Conservation (phyloP, 1,140 invertebrate genomes). For the Cylas formicarius region DNA sequence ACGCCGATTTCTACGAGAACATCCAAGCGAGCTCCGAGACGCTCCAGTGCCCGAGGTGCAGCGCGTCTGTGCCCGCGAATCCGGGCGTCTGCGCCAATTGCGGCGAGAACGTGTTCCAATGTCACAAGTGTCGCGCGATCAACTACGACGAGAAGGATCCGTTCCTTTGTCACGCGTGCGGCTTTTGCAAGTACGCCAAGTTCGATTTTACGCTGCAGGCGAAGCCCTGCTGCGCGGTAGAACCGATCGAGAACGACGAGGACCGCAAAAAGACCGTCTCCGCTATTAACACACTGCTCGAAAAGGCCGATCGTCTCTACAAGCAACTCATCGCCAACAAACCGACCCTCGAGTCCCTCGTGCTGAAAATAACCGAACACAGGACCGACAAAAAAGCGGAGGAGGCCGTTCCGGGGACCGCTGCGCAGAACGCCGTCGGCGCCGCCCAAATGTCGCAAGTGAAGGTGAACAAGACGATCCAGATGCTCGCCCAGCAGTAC, state of each 20-base stretch:
- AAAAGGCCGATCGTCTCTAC: slow-evolving; percentile 92
- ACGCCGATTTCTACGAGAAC: slow-evolving; percentile 95
- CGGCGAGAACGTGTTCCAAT: slow-evolving; percentile 98
- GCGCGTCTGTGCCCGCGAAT: slow-evolving; percentile 91
- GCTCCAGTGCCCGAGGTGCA: slow-evolving; percentile 91
- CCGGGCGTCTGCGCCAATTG: slow-evolving; percentile 97
- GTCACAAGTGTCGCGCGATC: slow-evolving; percentile 94
- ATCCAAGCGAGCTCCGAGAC: slow-evolving; percentile 72
- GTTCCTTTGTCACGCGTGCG: slow-evolving; percentile 96
- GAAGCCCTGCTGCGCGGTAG: slow-evolving; percentile 87
- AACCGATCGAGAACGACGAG: slow-evolving; percentile 95
- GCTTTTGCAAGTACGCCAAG: slow-evolving; percentile 99
- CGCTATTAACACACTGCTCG: slow-evolving; percentile 81
- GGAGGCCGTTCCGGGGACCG: slow-evolving; percentile 42
- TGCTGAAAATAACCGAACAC: slow-evolving; percentile 72
- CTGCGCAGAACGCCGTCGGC: slow-evolving; percentile 31
- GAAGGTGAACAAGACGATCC: slow-evolving; percentile 78
- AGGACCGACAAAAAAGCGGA: slow-evolving; percentile 57
- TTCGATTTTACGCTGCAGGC: slow-evolving; percentile 92
- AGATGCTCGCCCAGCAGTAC: slow-evolving; percentile 84
- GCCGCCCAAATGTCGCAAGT: slow-evolving; percentile 41
- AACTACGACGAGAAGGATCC: slow-evolving; percentile 99
- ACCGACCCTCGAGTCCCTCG: slow-evolving; percentile 73
- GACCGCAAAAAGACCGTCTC: slow-evolving; percentile 91
- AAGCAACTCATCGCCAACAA: slow-evolving; percentile 83